Base-by-base conservation (phyloP, 2,888 invertebrate species). In the Heliothis peltigera region DNA sequence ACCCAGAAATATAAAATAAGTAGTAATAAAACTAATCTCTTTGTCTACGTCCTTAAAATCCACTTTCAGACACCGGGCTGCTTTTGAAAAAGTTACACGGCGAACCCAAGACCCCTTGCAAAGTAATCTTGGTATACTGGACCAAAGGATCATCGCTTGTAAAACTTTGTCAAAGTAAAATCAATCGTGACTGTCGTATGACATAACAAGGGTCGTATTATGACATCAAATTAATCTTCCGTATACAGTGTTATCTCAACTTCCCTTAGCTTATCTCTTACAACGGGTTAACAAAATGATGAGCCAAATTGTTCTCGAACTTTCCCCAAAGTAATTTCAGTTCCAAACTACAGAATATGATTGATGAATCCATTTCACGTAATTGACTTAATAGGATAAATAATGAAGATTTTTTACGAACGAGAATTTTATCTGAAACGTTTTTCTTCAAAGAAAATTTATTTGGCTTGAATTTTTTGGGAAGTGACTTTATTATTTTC, bases 301-400 rank as follows among this genome's bases (percentile, higher is more conserved):
- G 4, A 51, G 17, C 44, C 54, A 25, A 71, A 72, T 55, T 64
- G 39, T 42, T 71, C 18, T 7, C 22, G 19, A 72, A 51, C 8
- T 56, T 72, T 15, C 22, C 15, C 5, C 8, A 17, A 53, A 71
- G 18, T 55, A 42, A 68, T 64, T 72, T 43, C 25, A 64, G 49
- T 64, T 68, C n/a, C 15, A 17, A 48, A 56, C 53, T 49, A 52
- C 44, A 43, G 43, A 28, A 43, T 35, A 69, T 71, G 75, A 71
- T 75, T 75, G 28, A 75, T 69, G 63, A 43, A 28, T 57, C n/a
- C 15, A 19, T 25, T 39, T 15, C 19, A 25, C 17, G 17, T 42
- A 47, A 48, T 52, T 52, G 5, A 4, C 7, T 46, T 21, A 25
- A 25, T 42, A 28, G 25, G 19, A 54, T 51, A 17, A 6, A 1